Evolutionary conservation across 2,888 invertebrate genomes (phyloP).

Genomic region (Scaptomyza cyrtandrae): DNA sequence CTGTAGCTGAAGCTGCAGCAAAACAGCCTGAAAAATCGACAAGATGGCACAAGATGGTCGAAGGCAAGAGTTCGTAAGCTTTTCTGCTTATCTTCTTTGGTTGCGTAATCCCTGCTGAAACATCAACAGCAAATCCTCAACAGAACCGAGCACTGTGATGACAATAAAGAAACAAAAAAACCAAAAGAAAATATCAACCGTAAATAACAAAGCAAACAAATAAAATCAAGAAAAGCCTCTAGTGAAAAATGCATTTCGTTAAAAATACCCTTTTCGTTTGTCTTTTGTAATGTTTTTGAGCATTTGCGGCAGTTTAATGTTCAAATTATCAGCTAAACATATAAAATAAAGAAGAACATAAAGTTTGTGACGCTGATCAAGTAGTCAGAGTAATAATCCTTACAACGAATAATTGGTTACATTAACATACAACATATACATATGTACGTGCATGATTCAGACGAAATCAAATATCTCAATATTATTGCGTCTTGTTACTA

Average conservation of each 20-base stretch:
- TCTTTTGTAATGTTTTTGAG: neutral
- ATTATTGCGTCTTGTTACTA: neutral
- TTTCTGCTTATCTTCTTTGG: constrained; percentile 47
- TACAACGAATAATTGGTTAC: too few relatives aligned
- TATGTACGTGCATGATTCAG: too few relatives aligned
- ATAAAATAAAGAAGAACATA: neutral
- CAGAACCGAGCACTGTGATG: constrained; percentile 8
- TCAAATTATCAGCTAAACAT: neutral
- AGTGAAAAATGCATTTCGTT: neutral
- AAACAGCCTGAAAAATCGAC: neutral
- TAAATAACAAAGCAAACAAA: neutral
- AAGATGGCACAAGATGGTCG: neutral
- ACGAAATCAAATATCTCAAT: neutral
- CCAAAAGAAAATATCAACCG: neutral
- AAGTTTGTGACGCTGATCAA: neutral
- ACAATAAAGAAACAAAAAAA: neutral
- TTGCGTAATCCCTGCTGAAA: constrained; percentile 41
- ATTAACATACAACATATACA: too few relatives aligned
- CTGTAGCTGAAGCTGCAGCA: neutral
- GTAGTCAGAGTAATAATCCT: too few relatives aligned
- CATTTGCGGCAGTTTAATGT: neutral
- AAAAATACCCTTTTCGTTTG: neutral
- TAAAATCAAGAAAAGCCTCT: neutral
- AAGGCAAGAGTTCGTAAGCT: constrained; percentile 37
- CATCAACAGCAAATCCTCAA: constrained; percentile 41